Conservation (phyloP, 1,140 invertebrate genomes). For the Bathynomus jamesi region DNA sequence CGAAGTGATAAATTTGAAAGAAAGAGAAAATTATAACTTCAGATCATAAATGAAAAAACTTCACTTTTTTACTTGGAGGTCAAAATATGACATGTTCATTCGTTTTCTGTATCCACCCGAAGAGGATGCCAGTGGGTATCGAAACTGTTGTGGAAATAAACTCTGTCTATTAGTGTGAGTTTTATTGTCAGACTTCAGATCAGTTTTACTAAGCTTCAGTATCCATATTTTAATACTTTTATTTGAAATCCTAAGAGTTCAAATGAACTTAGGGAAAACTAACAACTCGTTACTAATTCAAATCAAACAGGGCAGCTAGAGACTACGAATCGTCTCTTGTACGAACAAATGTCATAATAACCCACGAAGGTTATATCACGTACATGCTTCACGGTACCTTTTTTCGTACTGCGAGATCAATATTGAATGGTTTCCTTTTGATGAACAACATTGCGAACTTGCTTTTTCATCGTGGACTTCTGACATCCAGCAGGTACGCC, state of each 20-base stretch:
- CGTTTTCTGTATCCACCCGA: too few relatives aligned
- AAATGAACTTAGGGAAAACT: background rate
- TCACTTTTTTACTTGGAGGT: too few relatives aligned
- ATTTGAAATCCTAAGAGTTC: background rate
- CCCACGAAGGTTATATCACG: conserved; percentile 14
- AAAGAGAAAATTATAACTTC: too few relatives aligned
- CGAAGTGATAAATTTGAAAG: too few relatives aligned
- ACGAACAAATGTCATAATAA: conserved; percentile 29
- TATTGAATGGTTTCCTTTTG: conserved; percentile 37
- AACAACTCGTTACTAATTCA: background rate
- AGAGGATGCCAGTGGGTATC: too few relatives aligned
- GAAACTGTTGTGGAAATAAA: too few relatives aligned
- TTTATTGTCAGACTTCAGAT: too few relatives aligned
- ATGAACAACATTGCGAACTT: conserved; percentile 33
- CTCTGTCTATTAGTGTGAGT: too few relatives aligned
- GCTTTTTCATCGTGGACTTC: conserved; percentile 28
- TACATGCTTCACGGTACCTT: conserved; percentile 30
- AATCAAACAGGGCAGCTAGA: conserved; percentile 20
- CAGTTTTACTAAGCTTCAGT: too few relatives aligned
- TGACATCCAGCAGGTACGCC: conserved; percentile 21
- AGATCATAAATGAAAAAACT: too few relatives aligned
- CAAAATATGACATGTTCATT: too few relatives aligned
- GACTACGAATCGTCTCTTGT: conserved; percentile 27
- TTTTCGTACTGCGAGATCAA: conserved; percentile 31
- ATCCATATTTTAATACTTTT: background rate